Evolutionary conservation across 2,113 vertebrate species (phyloP).

Genomic region (Pelodiscus sinensis): DNA sequence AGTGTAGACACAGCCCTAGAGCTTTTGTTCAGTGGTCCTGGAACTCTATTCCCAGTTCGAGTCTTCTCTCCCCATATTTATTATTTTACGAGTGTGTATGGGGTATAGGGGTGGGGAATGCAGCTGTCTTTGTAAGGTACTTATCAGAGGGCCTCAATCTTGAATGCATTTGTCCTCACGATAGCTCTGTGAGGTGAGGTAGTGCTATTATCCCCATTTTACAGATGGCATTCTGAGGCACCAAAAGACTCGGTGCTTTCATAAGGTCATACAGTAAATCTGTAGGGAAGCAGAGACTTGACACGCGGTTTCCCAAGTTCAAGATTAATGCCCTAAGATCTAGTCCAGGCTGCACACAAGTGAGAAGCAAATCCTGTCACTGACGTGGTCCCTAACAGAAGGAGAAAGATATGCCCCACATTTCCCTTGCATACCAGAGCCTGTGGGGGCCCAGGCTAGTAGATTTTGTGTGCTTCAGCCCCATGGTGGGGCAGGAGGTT

Average conservation of each 20-base stretch:
- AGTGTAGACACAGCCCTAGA: too few species aligned
- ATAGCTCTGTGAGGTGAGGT: background rate
- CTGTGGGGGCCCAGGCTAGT: too few species aligned
- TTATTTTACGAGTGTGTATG: background rate
- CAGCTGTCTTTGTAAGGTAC: background rate
- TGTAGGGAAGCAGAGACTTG: background rate
- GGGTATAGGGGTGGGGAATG: background rate
- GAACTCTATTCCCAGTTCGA: background rate
- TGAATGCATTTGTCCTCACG: background rate
- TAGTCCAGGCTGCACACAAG: too few species aligned
- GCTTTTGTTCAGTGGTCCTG: background rate
- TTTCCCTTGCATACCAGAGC: too few species aligned
- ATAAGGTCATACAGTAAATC: background rate
- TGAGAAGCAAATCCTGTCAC: too few species aligned
- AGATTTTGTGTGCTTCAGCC: too few species aligned
- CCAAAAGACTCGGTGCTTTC: fast-evolving
- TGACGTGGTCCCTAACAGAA: too few species aligned
- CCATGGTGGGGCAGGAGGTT: too few species aligned
- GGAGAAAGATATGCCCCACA: too few species aligned
- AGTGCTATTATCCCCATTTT: background rate
- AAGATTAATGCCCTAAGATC: background rate
- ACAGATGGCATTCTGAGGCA: background rate
- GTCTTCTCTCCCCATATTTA: background rate
- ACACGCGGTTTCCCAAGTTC: fast-evolving
- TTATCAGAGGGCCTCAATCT: background rate